Evolutionary conservation across 1,140 invertebrate genomes (phyloP).

Genomic region (Eueides isabella): DNA sequence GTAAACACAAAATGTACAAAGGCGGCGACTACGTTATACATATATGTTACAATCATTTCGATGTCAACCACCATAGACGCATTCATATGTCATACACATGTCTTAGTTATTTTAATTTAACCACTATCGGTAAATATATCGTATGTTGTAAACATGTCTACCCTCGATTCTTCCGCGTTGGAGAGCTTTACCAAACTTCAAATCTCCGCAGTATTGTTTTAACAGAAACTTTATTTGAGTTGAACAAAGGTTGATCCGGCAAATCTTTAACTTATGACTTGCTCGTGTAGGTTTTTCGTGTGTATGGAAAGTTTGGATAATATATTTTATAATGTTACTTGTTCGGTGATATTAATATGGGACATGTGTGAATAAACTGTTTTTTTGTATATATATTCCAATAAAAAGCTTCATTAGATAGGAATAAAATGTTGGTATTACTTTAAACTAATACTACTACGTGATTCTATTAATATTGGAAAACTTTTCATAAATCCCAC

Average conservation of each 20-base stretch:
- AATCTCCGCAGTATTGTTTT: constrained; percentile 32
- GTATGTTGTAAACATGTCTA: background rate
- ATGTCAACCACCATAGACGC: too few relatives aligned
- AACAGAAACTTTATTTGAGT: constrained; percentile 30
- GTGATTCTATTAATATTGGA: too few relatives aligned
- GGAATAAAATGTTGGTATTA: too few relatives aligned
- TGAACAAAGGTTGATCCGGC: constrained; percentile 27
- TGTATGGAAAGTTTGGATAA: background rate
- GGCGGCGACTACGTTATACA: too few relatives aligned
- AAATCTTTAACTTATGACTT: constrained; percentile 23
- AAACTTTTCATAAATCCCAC: too few relatives aligned
- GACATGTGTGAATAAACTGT: background rate
- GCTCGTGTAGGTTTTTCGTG: constrained; percentile 10
- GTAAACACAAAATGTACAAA: too few relatives aligned
- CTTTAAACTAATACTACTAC: too few relatives aligned
- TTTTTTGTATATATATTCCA: too few relatives aligned
- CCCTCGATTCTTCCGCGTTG: constrained; percentile 13
- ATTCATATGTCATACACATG: too few relatives aligned
- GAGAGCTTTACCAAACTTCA: constrained; percentile 20
- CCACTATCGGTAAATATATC: too few relatives aligned
- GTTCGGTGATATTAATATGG: background rate
- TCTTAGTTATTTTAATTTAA: background rate
- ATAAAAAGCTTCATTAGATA: too few relatives aligned
- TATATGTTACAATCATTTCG: too few relatives aligned
- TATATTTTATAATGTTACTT: background rate